Conservation (phyloP, 2,113 vertebrate genomes). For the Myocastor coypus region DNA sequence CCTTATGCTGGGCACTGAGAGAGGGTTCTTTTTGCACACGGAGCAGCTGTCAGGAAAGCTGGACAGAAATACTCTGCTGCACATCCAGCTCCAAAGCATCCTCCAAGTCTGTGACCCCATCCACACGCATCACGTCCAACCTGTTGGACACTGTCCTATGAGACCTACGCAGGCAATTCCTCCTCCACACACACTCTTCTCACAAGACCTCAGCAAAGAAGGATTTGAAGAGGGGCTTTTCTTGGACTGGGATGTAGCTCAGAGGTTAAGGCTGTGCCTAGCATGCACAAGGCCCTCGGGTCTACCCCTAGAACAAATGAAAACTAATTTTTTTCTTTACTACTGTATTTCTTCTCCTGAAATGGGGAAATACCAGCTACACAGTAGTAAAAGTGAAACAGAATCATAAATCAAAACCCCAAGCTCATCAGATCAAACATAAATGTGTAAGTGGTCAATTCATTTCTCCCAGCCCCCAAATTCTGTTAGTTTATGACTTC, state of each 20-base stretch:
- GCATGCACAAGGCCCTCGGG: not conserved
- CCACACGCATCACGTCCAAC: not conserved
- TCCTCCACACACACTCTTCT: not conserved
- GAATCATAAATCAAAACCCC: constrained; percentile 28
- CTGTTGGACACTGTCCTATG: no score
- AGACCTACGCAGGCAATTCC: not conserved
- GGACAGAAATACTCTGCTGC: fast-evolving
- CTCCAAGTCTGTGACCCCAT: not conserved
- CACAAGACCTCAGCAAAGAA: not conserved
- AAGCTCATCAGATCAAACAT: not conserved
- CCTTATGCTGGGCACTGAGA: not conserved
- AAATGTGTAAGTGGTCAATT: not conserved
- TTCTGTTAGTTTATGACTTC: not conserved
- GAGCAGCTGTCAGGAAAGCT: not conserved
- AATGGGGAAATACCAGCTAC: not conserved
- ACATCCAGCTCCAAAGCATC: not conserved
- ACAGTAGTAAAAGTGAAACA: not conserved
- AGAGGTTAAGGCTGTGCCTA: not conserved
- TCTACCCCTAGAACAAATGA: not conserved
- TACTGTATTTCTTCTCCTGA: not conserved
- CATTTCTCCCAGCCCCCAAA: not conserved
- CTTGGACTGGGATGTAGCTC: not conserved
- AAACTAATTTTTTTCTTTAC: not conserved
- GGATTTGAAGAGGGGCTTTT: not conserved
- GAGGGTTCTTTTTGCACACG: no score